A percentile compares a stretch with the other conserved stretches of the same genome.
phyloP scores from a whole-genome alignment of 2,888 invertebrate genomes.

The Cordilura impudica region DNA sequence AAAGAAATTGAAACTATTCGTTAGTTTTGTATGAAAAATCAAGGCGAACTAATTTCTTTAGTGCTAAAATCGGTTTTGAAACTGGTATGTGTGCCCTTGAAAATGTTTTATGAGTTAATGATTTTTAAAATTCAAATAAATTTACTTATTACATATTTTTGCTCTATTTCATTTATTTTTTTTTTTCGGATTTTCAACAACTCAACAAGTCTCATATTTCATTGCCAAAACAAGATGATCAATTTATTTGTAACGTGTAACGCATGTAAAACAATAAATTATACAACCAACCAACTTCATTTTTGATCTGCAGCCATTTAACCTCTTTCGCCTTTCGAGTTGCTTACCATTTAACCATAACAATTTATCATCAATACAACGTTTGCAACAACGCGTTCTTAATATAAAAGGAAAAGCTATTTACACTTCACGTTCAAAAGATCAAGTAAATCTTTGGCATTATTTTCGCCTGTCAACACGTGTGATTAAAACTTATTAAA shows the following conservation, averaged over 20 bases:
- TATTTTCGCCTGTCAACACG: slow-evolving; percentile 63
- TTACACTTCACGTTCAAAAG: slow-evolving; percentile 46
- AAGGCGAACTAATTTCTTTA: too few species aligned
- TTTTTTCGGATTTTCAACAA: too few species aligned
- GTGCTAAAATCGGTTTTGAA: too few species aligned
- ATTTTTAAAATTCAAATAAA: too few species aligned
- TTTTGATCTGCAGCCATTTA: slow-evolving; percentile 22
- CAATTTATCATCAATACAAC: slow-evolving; percentile 48
- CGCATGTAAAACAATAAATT: slow-evolving; percentile 35
- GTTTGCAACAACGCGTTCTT: slow-evolving; percentile 29
- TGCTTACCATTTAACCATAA: slow-evolving; percentile 42
- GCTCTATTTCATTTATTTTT: too few species aligned
- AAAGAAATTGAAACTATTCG: too few species aligned
- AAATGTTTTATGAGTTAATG: too few species aligned
- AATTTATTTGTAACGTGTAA: not conserved
- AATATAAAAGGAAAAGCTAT: slow-evolving; percentile 53
- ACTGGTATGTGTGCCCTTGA: too few species aligned
- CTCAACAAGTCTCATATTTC: slow-evolving; percentile 8
- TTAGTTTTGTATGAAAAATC: too few species aligned
- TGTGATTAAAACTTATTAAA: slow-evolving; percentile 65
- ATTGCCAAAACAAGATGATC: not conserved
- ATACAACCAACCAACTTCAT: slow-evolving; percentile 7
- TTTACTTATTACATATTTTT: too few species aligned
- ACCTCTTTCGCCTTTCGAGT: not conserved
- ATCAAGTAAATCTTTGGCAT: slow-evolving; percentile 44